Conservation (phyloP, 92 coral and sea anemone species). For the Siderastrea siderea region DNA sequence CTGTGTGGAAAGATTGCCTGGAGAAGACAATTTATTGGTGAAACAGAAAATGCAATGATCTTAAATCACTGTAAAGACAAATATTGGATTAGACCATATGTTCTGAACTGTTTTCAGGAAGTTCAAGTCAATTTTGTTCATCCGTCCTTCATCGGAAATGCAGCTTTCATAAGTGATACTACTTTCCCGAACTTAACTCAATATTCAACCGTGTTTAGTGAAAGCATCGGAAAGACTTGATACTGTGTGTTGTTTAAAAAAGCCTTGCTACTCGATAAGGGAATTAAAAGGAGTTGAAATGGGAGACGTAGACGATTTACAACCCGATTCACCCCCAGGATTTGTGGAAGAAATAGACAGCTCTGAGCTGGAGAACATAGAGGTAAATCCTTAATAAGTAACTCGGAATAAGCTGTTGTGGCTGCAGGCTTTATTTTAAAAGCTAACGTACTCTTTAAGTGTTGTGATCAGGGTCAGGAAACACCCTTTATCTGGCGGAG, state of each 20-base stretch:
- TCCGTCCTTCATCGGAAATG: not conserved
- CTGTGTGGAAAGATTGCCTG: not conserved
- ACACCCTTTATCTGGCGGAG: not conserved
- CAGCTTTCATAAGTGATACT: not conserved
- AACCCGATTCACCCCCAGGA: slow-evolving; percentile 91
- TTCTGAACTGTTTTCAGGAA: slow-evolving; percentile 2
- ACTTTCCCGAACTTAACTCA: not conserved
- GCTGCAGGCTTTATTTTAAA: not conserved
- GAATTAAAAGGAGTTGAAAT: slow-evolving; percentile 17
- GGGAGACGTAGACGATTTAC: slow-evolving; percentile 82
- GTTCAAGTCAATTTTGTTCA: not conserved
- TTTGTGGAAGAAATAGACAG: slow-evolving; percentile 94
- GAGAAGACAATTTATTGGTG: not conserved
- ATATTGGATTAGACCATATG: not conserved
- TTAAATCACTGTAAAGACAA: not conserved
- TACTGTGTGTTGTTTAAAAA: not conserved
- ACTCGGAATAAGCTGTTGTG: not conserved
- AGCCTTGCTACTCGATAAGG: not conserved
- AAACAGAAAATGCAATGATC: not conserved
- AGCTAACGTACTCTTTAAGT: not conserved
- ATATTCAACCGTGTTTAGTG: not conserved
- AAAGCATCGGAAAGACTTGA: not conserved
- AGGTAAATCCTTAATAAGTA: slow-evolving; percentile 52
- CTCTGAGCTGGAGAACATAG: slow-evolving; percentile 80
- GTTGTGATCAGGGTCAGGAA: not conserved